Evolutionary conservation across 2,113 vertebrate species (phyloP).

Genomic region (Monopterus albus): DNA sequence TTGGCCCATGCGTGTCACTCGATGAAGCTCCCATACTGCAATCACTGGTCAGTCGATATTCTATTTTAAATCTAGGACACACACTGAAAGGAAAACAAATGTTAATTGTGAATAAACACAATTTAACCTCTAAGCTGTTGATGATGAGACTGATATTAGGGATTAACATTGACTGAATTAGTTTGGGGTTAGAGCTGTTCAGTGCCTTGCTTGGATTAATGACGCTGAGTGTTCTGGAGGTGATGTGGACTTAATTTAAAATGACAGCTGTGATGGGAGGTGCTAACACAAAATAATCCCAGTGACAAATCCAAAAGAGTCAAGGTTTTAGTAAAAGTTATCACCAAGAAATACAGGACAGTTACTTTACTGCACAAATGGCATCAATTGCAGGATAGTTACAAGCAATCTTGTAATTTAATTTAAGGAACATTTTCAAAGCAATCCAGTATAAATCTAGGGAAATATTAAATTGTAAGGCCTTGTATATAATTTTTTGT

Average conservation of each 20-base stretch:
- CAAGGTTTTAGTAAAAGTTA: constrained; percentile 6
- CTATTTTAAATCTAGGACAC: background rate
- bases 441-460: no score
- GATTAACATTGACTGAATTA: constrained; percentile 11
- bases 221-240: constrained; percentile 21
- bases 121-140: no score
- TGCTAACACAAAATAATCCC: constrained; percentile 37
- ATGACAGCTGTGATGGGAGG: constrained; percentile 45
- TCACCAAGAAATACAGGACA: background rate
- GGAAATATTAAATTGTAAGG: no score
- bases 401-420: background rate
- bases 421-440: no score
- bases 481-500: no score
- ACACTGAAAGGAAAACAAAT: no score
- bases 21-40: constrained; percentile 3
- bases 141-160: constrained; percentile 6
- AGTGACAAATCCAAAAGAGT: constrained; percentile 34
- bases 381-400: background rate
- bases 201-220: constrained; percentile 10
- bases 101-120: no score
- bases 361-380: background rate
- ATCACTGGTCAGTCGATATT: background rate
- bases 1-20: constrained; percentile 8
- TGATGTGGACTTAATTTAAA: constrained; percentile 48
- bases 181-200: constrained; percentile 13